phyloP scores from a whole-genome alignment of 2,888 invertebrate species.

The Cerceris ruficornis region DNA sequence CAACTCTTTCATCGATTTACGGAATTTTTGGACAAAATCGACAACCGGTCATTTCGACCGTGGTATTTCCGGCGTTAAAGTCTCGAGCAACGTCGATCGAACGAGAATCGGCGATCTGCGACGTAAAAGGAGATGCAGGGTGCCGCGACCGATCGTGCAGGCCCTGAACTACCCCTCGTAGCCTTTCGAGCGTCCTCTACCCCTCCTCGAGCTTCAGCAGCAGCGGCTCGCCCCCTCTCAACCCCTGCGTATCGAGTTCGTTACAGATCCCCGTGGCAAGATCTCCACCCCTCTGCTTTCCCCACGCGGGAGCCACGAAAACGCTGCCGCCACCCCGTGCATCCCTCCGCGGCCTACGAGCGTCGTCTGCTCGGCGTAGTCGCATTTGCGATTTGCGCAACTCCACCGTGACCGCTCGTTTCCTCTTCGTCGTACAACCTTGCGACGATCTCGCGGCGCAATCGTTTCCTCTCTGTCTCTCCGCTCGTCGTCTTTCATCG shows the following conservation, averaged over 20 bases:
- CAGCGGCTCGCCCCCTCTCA: conserved; percentile 50
- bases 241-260: conserved; percentile 78
- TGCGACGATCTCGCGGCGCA: background rate
- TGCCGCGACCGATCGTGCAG: conserved; percentile 29
- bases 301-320: conserved; percentile 39
- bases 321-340: conserved; percentile 10
- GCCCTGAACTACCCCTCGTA: conserved; percentile 68
- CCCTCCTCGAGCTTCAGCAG: conserved; percentile 41
- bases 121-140: conserved; percentile 40
- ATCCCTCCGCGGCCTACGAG: conserved; percentile 25
- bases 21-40: too few species aligned
- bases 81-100: background rate
- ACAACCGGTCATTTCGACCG: too few species aligned
- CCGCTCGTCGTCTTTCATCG: background rate
- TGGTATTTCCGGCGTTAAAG: too few species aligned
- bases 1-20: too few species aligned
- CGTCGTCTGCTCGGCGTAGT: conserved; percentile 37
- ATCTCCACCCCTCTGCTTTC: conserved; percentile 70
- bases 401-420: conserved; percentile 42
- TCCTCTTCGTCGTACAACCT: conserved; percentile 7
- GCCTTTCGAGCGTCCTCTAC: conserved; percentile 35
- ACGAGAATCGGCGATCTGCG: background rate
- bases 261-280: conserved; percentile 79
- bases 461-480: conserved; percentile 3
- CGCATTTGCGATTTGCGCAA: conserved; percentile 70